These are phyloP conservation scores for Athene noctua DNA, from an alignment of 2,113 vertebrate genomes.

Conservation along the genomic window DNA sequence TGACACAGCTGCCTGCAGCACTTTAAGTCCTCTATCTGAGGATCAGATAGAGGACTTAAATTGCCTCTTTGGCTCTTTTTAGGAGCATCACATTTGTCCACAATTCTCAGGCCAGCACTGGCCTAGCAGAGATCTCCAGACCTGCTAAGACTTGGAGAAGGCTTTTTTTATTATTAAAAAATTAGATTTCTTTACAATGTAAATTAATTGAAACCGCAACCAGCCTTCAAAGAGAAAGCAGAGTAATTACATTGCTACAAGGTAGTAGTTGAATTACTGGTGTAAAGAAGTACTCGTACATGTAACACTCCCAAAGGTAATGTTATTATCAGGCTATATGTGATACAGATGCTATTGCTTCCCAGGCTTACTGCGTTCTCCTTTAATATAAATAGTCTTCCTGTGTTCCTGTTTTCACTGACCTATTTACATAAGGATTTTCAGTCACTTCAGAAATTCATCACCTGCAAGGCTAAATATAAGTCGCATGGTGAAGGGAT, in stretches of 20 bases:
- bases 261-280: slow-evolving; percentile 35
- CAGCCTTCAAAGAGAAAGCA: slow-evolving; percentile 47
- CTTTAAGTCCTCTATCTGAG: too few species aligned
- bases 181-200: slow-evolving; percentile 43
- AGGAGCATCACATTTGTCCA: neutral
- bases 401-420: neutral
- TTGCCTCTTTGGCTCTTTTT: neutral
- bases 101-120: neutral
- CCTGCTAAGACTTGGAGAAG: neutral
- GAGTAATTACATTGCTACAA: slow-evolving; percentile 44
- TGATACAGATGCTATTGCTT: neutral
- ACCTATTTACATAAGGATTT: neutral
- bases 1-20: neutral
- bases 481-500: neutral
- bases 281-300: neutral
- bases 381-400: neutral
- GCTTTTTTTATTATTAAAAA: neutral
- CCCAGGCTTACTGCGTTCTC: neutral
- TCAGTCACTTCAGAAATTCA: neutral
- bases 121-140: neutral
- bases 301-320: slow-evolving; percentile 3
- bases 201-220: slow-evolving; percentile 47
- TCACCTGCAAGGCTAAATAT: neutral
- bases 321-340: neutral
- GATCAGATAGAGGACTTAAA: neutral